Evolutionary conservation across 2,888 invertebrate genomes (phyloP), one percentile per base, ranked within the genome.

Genomic region (Limenitis camilla): DNA sequence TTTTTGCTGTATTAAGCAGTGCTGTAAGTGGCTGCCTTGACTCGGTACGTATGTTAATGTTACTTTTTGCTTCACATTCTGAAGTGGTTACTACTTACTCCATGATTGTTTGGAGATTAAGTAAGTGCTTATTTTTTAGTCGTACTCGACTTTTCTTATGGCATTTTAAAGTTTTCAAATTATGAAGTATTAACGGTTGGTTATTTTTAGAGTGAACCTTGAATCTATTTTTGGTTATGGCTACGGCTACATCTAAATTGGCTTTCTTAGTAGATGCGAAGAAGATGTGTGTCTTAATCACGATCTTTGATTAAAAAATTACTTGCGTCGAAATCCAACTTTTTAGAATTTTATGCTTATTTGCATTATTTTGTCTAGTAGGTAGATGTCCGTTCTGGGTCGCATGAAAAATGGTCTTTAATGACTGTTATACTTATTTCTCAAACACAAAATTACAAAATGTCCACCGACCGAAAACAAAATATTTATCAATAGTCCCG

Each of bases 1-100:
- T 78, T 80, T 80, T 79, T 76, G 72, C 73, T 71, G 74, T 67
- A 74, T 76, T 75, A 72, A 76, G 70, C 65, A 74, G 68, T 74
- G 68, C 73, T 79, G 61, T 66, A 75, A 78, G 74, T 74, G 74
- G 74, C 65, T 69, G 66, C 70, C 70, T 71, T 57, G 69, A 71
- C 67, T 56, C 28, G 38, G 53, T 71, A 65, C 59, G 69, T 59
- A 60, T 59, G 61, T 62, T 61, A 64, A 62, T 59, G 52, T 56
- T 55, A 49, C 57, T 59, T 58, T 57, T 58, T 59, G 51, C 54
- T 47, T 47, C 42, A 49, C 51, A 54, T 54, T 53, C 52, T 53
- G 50, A 42, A 59, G 52, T 47, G 49, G 39, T 50, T 53, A 54
- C 49, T 53, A 54, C 49, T 56, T 47, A 52, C 47, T 53, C 40